Evolutionary conservation across 2,797 vertebrate species (phyloP), one percentile per base, ranked within the genome.

Genomic region (Petrocephalus sullivani): DNA sequence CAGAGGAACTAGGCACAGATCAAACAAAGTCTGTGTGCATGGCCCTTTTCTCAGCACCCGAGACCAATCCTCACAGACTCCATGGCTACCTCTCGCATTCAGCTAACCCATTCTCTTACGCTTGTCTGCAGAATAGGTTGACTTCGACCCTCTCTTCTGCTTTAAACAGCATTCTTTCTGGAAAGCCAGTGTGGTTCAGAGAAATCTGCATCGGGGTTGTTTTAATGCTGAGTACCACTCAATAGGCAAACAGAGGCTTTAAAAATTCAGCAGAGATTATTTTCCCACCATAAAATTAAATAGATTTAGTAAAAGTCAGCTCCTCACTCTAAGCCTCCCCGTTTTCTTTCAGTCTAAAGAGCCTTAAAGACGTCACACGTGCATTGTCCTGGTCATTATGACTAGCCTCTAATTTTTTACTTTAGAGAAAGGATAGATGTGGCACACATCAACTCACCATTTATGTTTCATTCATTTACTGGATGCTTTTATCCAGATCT

Each of bases 171-270:
- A 51, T 51, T 51, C 49, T 51, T 37, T 28, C 64, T 71, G 64
- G 12, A 1, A 10, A 78, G 7, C 33, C 16, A 6, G 37, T 16
- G 37, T 46, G 71, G 19, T 49, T 78, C 16, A 41, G 8, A 8
- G 19, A 81, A 37, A n/a, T 19, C 16, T 49, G 41, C 16, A 49
- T 81, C 2, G 7, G 41, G 46, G 75, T 19, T 8, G 41, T 78
- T 78, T 78, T 78, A 81, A n/a, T 81, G 75, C 75, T 49, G 41
- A 46, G 75, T 81, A 81, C 41, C 75, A 81, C 19, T 81, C 19
- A 81, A 49, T 46, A 49, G 75, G 75, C 37, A 78, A 78, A 49
- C 75, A 81, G 75, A n/a, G 41, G 75, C 16, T 81, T 81, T 81
- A 81, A 81, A 81, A 46, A 81, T 81, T 41, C 41, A 46, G 75